These are phyloP conservation scores for Drosophila mettleri DNA, from an alignment of 2,888 invertebrate species.

Conservation along the genomic window DNA sequence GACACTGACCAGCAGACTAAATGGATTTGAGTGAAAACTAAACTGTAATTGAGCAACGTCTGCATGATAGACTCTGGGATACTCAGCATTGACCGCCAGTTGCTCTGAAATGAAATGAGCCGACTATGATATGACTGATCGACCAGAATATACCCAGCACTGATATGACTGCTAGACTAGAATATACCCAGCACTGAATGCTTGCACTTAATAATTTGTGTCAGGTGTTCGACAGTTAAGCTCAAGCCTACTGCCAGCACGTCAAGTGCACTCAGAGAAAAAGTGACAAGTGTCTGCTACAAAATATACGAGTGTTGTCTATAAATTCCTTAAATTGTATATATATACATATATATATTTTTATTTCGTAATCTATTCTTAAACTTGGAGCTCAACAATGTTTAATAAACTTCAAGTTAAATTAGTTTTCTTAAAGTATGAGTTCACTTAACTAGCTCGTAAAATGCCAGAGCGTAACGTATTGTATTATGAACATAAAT, in stretches of 20 bases:
- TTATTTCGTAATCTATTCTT: no score
- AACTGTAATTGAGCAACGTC: not conserved
- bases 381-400: no score
- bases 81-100: not conserved
- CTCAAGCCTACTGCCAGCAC: no score
- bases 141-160: slow-evolving; percentile 2
- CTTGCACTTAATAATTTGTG: not conserved
- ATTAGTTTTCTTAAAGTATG: not conserved
- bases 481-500: no score
- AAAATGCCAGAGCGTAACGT: not conserved
- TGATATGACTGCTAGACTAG: not conserved
- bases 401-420: not conserved
- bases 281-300: no score
- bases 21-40: slow-evolving; percentile 14
- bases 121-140: not conserved
- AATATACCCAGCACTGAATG: not conserved
- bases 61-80: not conserved
- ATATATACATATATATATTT: no score
- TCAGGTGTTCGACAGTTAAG: not conserved
- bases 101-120: not conserved
- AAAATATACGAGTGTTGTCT: no score
- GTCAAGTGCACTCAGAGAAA: no score
- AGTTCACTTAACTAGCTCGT: not conserved
- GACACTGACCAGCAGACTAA: slow-evolving; percentile 41
- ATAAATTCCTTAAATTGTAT: no score